Conservation (phyloP, 2,888 invertebrate genomes). For the Agonum fuliginosum region DNA sequence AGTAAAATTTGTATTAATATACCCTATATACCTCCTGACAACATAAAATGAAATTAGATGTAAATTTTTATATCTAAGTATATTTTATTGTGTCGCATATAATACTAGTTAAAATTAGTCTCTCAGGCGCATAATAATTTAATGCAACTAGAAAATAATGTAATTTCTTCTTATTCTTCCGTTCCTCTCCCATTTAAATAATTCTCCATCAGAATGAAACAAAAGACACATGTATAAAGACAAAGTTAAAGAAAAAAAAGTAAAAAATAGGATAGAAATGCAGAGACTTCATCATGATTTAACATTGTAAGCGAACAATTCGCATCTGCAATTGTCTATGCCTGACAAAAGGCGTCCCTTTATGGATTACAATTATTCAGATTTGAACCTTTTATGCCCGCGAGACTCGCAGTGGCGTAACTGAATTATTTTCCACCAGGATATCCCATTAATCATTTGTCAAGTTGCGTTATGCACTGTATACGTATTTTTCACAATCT, state of each 20-base stretch:
- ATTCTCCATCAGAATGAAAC: conserved; percentile 37
- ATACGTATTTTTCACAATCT: background rate
- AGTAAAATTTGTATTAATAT: no score
- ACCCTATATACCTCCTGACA: no score
- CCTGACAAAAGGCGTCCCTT: conserved; percentile 47
- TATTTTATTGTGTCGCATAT: no score
- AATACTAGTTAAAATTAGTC: no score
- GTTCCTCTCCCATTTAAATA: conserved; percentile 25
- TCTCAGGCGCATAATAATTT: background rate
- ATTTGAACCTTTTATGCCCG: conserved; percentile 15
- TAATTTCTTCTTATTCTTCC: background rate
- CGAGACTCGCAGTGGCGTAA: conserved; percentile 6
- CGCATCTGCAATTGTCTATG: conserved; percentile 47
- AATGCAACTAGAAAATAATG: background rate
- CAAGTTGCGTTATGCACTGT: background rate
- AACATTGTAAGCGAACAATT: conserved; percentile 43
- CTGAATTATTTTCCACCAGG: conserved; percentile 2
- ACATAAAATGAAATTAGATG: no score
- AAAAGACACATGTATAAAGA: conserved; percentile 16
- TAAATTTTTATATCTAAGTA: no score
- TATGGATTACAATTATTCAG: conserved; percentile 50
- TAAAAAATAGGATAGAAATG: background rate
- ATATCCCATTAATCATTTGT: background rate
- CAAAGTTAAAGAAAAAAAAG: background rate
- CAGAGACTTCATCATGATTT: conserved; percentile 37